Base-by-base conservation (phyloP, 1,140 invertebrate species). In the Lasioglossum baleicum region DNA sequence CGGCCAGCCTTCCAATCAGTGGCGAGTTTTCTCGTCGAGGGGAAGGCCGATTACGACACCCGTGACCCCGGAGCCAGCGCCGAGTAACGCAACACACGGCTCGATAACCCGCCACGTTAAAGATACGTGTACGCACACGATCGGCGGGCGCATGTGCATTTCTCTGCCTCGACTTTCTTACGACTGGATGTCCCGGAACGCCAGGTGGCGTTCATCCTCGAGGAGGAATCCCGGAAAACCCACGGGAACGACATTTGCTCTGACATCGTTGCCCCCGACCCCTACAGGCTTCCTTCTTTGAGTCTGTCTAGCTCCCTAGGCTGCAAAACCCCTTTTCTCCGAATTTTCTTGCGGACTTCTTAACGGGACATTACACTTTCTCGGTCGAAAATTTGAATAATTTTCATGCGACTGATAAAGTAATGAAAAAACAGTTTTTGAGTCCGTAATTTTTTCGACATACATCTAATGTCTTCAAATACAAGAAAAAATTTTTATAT, bases 1-100 rank as follows among this genome's bases (percentile, higher is more conserved):
- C 68, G 69, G 2, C 56, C 7, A 17, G 13, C 26, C 60, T 44
- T 20, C 66, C 69, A 73, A 79, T 48, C 35, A 26, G 15, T n/a
- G 35, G 44, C 65, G 70, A 44, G n/a, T 71, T 76, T 56, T 42
- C 48, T 10, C 7, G 13, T 11, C 31, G 22, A 48, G 60, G 35
- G 65, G 58, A 69, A 73, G 17, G 35, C 48, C 68, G 80, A 75
- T 81, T 82, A 72, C 78, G 78, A 76, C 74, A 73, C 76, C 77
- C 77, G 65, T 70, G 60, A 72, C 51, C 42, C 71, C 35, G 35
- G 26, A 53, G 8, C 10, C 10, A 22, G 13, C 53, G 17, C 11
- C 60, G 75, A 40, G 51, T n/a, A 31, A 73, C 35, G 44, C 65
- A 73, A 58, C 42, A 26, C 74, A 65, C 75, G 60, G 58, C 70